phyloP scores from a whole-genome alignment of 1,140 invertebrate genomes.

The Bacillus rossius region DNA sequence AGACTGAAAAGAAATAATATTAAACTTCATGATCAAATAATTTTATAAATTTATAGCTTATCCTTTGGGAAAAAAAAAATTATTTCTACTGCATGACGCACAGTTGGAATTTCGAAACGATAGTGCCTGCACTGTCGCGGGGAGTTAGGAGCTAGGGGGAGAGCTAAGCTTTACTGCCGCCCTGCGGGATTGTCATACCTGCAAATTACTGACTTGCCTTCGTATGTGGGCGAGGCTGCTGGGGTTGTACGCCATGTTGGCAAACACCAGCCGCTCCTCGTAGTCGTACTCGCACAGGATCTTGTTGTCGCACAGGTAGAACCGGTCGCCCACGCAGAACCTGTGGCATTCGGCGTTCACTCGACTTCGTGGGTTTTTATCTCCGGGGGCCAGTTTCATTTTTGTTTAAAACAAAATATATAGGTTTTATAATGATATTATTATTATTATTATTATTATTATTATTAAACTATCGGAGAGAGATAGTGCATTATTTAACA shows the following conservation, averaged over 20 bases:
- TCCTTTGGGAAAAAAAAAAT: too few relatives aligned
- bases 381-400: neutral
- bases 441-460: neutral
- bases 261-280: slow-evolving; percentile 84
- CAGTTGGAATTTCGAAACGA: too few relatives aligned
- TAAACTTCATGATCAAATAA: too few relatives aligned
- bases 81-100: too few relatives aligned
- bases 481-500: too few relatives aligned
- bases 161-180: slow-evolving; percentile 13
- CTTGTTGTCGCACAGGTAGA: slow-evolving; percentile 90
- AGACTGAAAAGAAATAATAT: too few relatives aligned
- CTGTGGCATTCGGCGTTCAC: slow-evolving; percentile 48
- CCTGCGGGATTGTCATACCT: slow-evolving; percentile 23
- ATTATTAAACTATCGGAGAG: too few relatives aligned
- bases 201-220: slow-evolving; percentile 47
- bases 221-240: slow-evolving; percentile 50
- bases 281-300: slow-evolving; percentile 93
- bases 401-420: neutral
- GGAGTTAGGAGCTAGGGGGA: neutral
- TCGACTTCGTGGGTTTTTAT: neutral
- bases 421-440: neutral
- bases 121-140: too few relatives aligned
- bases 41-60: too few relatives aligned
- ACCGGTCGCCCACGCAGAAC: slow-evolving; percentile 92
- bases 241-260: slow-evolving; percentile 49